Conservation (phyloP, 2,797 vertebrate genomes). For the Falco cherrug region DNA sequence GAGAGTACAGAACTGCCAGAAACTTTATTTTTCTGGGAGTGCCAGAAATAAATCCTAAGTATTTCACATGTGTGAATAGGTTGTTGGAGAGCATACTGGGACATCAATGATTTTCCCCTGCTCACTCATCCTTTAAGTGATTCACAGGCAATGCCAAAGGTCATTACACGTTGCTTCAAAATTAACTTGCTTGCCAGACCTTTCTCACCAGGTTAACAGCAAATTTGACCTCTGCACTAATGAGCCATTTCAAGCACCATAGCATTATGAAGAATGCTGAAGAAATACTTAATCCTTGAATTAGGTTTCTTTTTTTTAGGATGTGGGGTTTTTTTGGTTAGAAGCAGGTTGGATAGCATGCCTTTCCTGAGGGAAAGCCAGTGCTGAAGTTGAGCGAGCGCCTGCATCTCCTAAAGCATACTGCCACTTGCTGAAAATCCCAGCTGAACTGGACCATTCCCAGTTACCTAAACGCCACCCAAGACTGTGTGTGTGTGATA, state of each 20-base stretch:
- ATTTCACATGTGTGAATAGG: not conserved
- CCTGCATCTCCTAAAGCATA: not conserved
- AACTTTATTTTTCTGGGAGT: not conserved
- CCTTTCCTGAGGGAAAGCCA: not conserved
- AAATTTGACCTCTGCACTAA: not conserved
- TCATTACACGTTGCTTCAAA: not conserved
- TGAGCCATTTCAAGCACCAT: accelerated
- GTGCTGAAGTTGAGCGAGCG: not conserved
- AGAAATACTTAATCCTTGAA: not conserved
- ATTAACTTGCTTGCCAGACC: not conserved
- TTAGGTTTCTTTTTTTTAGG: not conserved
- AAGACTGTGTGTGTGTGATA: too few species aligned
- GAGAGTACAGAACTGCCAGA: not conserved
- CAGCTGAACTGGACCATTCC: accelerated
- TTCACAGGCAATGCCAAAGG: not conserved
- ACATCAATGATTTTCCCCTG: not conserved
- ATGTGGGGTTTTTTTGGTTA: not conserved
- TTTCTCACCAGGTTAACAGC: not conserved
- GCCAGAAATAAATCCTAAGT: not conserved
- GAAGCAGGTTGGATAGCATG: not conserved
- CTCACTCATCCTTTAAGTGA: not conserved
- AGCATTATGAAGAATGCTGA: not conserved
- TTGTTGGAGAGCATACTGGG: not conserved
- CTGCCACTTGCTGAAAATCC: not conserved
- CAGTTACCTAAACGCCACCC: not conserved